phyloP scores from a whole-genome alignment of 2,888 invertebrate genomes.

The Meloe dianella region DNA sequence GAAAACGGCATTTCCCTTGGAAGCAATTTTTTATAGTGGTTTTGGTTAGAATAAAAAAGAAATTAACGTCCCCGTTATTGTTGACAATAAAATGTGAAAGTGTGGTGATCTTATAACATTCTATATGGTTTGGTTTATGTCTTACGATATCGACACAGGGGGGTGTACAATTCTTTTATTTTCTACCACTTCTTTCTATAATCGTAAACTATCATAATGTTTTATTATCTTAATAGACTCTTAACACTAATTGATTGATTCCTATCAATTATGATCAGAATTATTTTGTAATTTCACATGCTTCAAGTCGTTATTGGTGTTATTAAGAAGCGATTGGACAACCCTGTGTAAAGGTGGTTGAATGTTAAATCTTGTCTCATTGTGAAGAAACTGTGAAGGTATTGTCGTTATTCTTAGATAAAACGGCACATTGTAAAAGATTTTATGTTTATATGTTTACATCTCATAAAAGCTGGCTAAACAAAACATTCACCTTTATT shows the following conservation, averaged over 20 bases:
- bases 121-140: conserved; percentile 38
- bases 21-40: conserved; percentile 42
- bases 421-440: conserved; percentile 28
- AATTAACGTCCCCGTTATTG: conserved; percentile 43
- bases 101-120: conserved; percentile 46
- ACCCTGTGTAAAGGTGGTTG: too few species aligned
- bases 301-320: too few species aligned
- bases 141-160: conserved; percentile 24
- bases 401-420: conserved; percentile 23
- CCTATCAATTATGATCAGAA: background rate
- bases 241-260: background rate
- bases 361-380: conserved; percentile 17
- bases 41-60: conserved; percentile 43
- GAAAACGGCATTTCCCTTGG: conserved; percentile 20
- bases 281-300: too few species aligned
- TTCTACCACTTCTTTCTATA: background rate
- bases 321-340: too few species aligned
- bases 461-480: conserved; percentile 36
- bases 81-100: conserved; percentile 45
- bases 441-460: conserved; percentile 36
- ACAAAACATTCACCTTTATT: conserved; percentile 36
- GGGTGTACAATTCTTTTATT: conserved; percentile 19
- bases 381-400: conserved; percentile 23
- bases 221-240: background rate
- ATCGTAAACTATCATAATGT: background rate